Evolutionary conservation across 2,113 vertebrate species (phyloP), one percentile per base, ranked within the genome.

Genomic region (Limnothrissa miodon): DNA sequence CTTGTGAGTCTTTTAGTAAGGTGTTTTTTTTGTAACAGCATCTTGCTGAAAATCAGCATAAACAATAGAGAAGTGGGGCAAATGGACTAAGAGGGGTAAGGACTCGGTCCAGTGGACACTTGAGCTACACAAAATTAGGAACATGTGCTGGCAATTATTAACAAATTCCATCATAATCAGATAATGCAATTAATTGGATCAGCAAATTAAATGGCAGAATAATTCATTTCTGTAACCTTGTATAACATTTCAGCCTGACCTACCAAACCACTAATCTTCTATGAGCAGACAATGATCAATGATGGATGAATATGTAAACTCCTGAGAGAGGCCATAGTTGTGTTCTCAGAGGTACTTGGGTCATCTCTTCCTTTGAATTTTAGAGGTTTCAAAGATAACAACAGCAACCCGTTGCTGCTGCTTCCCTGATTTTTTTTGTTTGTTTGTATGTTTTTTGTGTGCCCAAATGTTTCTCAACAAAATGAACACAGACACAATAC

Each of bases 121-220:
- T 93, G 92, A 94, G 90, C 93, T 89, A 90, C 90, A 92, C 93
- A 90, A 95, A 94, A 94, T 94, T 93, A 93, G 93, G 91, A 95
- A 94, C 94, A 95, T 95, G 94, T 95, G 94, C 93, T 94, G 90
- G 90, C 92, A 94, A 95, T 95, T 94, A 95, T 94, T 90, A 93
- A 74, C 66, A 74, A 92, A 94, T 91, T 93, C 92, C 92, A 92
- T 90, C 92, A 92, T 93, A 94, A 90, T 91, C 93, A 94, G 91
- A 89, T 93, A 89, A 89, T 91, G 93, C 92, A 94, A 94, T 94
- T 94, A 93, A 94, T 94, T 93, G 94, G 92, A 93, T 93, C 92
- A 92, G 92, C 93, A 94, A 93, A 94, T 94, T 90, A 93, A 92
- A 93, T 93, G 91, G 91, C 91, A 93, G 91, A 93, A 93, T 90